Evolutionary conservation across 2,888 invertebrate species (phyloP).

Genomic region (Autographa gamma): DNA sequence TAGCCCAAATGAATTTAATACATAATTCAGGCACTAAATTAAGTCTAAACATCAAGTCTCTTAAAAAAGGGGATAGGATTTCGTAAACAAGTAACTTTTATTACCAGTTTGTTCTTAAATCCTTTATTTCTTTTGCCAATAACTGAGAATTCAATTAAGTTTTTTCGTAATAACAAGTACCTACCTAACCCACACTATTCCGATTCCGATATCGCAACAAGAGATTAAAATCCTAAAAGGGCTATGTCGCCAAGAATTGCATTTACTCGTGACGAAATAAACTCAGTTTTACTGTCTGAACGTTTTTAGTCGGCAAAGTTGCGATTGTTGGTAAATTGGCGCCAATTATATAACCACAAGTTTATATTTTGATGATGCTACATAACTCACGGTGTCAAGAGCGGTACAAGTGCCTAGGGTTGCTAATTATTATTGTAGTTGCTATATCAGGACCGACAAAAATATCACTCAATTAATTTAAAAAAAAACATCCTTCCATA

Average conservation of each 20-base stretch:
- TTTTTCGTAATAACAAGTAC: not conserved
- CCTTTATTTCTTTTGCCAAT: slow-evolving; percentile 18
- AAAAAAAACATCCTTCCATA: too few relatives aligned
- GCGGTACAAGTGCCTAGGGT: slow-evolving; percentile 32
- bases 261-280: slow-evolving; percentile 45
- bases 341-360: slow-evolving; percentile 52
- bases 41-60: too few relatives aligned
- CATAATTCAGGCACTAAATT: too few relatives aligned
- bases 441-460: not conserved
- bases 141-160: not conserved
- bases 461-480: too few relatives aligned
- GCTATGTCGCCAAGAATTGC: slow-evolving; percentile 23
- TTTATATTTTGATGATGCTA: slow-evolving; percentile 46
- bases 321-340: slow-evolving; percentile 50
- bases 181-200: slow-evolving; percentile 14
- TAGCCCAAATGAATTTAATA: too few relatives aligned
- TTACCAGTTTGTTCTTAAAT: slow-evolving; percentile 9
- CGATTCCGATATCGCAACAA: slow-evolving; percentile 9
- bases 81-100: too few relatives aligned
- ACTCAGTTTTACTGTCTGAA: slow-evolving; percentile 26
- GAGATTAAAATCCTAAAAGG: slow-evolving; percentile 48
- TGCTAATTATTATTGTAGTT: not conserved
- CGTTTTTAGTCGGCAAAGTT: slow-evolving; percentile 42
- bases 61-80: too few relatives aligned
- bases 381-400: slow-evolving; percentile 54